phyloP scores from a whole-genome alignment of 2,113 vertebrate genomes.

The Microcebus murinus region DNA sequence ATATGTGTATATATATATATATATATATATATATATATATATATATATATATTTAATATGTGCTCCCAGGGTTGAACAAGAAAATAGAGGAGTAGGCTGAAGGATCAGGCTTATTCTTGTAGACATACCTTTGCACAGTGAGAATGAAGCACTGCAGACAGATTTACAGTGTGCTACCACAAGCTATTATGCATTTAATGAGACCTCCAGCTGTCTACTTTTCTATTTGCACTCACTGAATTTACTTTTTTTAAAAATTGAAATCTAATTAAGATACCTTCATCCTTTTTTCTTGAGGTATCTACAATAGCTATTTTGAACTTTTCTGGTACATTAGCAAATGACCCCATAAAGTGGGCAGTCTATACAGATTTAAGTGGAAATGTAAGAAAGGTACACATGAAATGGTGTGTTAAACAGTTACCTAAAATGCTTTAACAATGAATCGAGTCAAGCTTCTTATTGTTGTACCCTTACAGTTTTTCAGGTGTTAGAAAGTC shows the following conservation, averaged over 20 bases:
- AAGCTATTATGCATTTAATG: slow-evolving; percentile 62
- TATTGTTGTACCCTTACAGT: neutral
- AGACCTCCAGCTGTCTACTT: slow-evolving; percentile 46
- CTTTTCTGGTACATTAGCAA: neutral
- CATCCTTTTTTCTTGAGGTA: slow-evolving; percentile 51
- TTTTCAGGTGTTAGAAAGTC: neutral
- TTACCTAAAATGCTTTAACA: slow-evolving; percentile 17
- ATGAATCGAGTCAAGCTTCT: neutral
- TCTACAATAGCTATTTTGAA: neutral
- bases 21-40: too few species aligned
- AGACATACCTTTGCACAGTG: neutral
- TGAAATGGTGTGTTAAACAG: neutral
- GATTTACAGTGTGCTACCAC: neutral
- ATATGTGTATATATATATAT: too few species aligned
- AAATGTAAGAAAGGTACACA: slow-evolving; percentile 4
- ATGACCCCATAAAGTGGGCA: neutral
- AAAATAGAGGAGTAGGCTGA: neutral
- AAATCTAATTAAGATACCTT: slow-evolving; percentile 58
- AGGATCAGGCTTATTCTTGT: neutral
- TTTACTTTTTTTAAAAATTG: slow-evolving; percentile 21
- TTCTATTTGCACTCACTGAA: slow-evolving; percentile 57
- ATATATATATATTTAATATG: neutral
- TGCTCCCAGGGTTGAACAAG: neutral
- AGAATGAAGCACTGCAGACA: neutral
- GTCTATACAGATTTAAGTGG: neutral